These are phyloP conservation scores for Mus pahari DNA, from an alignment of 2,113 vertebrate genomes.

Conservation along the genomic window DNA sequence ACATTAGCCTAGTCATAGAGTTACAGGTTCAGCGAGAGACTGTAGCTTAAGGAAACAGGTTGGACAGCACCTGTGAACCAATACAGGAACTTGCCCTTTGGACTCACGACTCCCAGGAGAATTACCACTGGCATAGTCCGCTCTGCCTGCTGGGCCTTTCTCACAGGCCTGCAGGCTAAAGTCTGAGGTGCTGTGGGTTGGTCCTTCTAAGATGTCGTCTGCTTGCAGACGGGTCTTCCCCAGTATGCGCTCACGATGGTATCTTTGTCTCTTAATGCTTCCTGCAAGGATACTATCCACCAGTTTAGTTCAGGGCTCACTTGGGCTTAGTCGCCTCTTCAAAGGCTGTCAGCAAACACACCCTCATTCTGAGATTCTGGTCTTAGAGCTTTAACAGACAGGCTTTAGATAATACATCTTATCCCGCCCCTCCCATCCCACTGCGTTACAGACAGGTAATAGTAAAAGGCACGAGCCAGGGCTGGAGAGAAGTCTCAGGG, in stretches of 20 bases:
- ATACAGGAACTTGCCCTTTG: not conserved
- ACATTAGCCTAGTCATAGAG: not conserved
- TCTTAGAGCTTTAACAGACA: not conserved
- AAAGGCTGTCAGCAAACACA: not conserved
- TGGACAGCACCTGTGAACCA: too few species aligned
- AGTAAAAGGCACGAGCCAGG: too few species aligned
- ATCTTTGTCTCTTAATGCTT: not conserved
- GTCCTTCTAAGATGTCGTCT: not conserved
- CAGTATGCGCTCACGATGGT: too few species aligned
- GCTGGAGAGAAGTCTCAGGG: not conserved
- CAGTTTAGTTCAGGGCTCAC: not conserved
- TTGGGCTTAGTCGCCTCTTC: not conserved
- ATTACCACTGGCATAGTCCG: not conserved
- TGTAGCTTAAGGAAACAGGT: not conserved
- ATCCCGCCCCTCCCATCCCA: accelerated
- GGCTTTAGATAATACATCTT: not conserved
- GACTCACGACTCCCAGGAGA: not conserved
- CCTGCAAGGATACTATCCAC: not conserved
- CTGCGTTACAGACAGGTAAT: not conserved
- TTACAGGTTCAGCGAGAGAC: not conserved
- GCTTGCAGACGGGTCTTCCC: not conserved
- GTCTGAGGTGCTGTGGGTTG: not conserved
- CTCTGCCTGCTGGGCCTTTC: not conserved
- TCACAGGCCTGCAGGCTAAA: not conserved
- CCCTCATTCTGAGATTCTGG: not conserved